phyloP scores from a whole-genome alignment of 1,140 invertebrate species.

The Caenorhabditis inopinata region DNA sequence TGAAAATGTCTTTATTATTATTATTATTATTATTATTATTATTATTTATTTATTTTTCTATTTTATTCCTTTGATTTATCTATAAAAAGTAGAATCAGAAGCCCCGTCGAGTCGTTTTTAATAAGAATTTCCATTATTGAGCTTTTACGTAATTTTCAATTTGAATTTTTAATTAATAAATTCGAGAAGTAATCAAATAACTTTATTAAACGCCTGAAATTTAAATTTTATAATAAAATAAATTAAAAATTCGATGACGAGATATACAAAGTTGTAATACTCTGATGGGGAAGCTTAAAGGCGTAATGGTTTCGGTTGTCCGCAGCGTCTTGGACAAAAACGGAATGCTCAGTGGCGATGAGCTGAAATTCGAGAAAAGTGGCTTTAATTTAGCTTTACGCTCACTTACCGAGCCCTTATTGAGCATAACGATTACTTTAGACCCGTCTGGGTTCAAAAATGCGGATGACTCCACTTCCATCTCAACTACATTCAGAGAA shows the following conservation, averaged over 20 bases:
- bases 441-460: constrained; percentile 5
- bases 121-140: too few relatives aligned
- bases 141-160: too few relatives aligned
- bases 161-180: too few relatives aligned
- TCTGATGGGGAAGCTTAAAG: not conserved
- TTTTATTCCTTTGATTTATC: too few relatives aligned
- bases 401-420: not conserved
- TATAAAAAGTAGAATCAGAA: too few relatives aligned
- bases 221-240: not conserved
- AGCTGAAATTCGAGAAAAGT: not conserved
- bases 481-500: not conserved
- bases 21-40: too few relatives aligned
- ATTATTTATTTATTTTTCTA: too few relatives aligned
- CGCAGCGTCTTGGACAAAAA: not conserved
- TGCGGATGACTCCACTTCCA: not conserved
- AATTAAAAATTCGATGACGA: not conserved
- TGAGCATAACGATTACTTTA: not conserved
- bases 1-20: too few relatives aligned
- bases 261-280: constrained; percentile 7
- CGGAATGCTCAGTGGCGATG: not conserved
- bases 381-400: not conserved
- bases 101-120: too few relatives aligned
- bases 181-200: too few relatives aligned
- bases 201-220: too few relatives aligned
- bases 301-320: not conserved